Conservation (phyloP, 2,113 vertebrate species). For the Ivindomyrus marchei region DNA sequence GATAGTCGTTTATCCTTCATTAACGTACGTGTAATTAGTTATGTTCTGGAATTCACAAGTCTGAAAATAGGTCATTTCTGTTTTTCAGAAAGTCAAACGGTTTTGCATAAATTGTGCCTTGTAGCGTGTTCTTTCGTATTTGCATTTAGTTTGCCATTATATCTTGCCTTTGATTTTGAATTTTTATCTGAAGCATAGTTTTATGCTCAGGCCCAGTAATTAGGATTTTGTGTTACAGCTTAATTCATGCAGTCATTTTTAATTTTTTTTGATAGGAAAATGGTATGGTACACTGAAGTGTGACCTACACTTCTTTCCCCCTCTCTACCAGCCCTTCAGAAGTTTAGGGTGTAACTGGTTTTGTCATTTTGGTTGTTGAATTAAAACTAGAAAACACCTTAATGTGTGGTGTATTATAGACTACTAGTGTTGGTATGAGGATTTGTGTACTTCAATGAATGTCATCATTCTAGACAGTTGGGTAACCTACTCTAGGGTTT, state of each 20-base stretch:
- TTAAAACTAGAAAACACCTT: neutral
- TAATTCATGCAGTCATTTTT: neutral
- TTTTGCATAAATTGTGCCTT: conserved; percentile 28
- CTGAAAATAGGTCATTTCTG: neutral
- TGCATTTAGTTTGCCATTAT: neutral
- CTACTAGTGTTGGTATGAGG: neutral
- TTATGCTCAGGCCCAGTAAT: neutral
- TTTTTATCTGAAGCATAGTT: neutral
- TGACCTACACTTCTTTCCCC: neutral
- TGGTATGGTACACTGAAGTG: neutral
- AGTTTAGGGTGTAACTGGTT: neutral
- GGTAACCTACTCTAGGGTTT: neutral
- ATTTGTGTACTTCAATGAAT: neutral
- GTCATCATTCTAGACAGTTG: neutral
- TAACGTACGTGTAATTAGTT: conserved; percentile 52
- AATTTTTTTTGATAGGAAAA: neutral
- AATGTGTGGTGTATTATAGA: neutral
- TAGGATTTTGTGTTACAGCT: neutral
- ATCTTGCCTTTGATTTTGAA: neutral
- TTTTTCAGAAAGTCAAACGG: conserved; percentile 40
- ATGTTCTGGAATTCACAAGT: conserved; percentile 37
- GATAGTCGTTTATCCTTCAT: conserved; percentile 44
- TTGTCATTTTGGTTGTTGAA: neutral
- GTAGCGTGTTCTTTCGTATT: conserved; percentile 15
- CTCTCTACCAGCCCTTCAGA: neutral